Percentiles rank a stretch among this genome's conserved stretches.
Evolutionary conservation across 1,140 invertebrate genomes (phyloP).

Genomic region (Patella vulgata): DNA sequence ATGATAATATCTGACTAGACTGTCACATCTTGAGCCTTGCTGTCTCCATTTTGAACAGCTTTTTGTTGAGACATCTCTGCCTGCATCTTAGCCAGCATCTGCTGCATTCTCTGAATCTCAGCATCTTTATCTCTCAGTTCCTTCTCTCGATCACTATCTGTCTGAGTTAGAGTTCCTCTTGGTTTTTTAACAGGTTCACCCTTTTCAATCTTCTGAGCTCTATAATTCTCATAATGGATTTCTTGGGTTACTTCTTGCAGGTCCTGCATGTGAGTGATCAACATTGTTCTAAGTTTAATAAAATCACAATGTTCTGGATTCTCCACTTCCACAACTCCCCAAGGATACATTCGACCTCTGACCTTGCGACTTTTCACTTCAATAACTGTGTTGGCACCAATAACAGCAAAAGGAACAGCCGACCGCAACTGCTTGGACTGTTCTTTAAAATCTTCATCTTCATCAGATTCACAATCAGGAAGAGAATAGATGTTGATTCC

Average conservation of each 20-base stretch:
- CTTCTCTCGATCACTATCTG: conserved; percentile 81
- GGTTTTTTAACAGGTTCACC: conserved; percentile 33
- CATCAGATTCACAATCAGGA: conserved; percentile 68
- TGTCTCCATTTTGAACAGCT: conserved; percentile 49
- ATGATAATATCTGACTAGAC: no score
- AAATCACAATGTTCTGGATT: conserved; percentile 69
- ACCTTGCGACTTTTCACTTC: conserved; percentile 66
- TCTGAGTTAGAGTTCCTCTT: conserved; percentile 1
- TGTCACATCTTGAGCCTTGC: conserved; percentile 58
- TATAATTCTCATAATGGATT: conserved; percentile 70
- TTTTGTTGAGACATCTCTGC: conserved; percentile 77
- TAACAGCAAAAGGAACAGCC: conserved; percentile 66
- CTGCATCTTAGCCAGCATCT: conserved; percentile 97
- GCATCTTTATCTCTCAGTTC: conserved; percentile 91
- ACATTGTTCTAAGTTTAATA: conserved; percentile 75
- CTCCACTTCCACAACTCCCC: conserved; percentile 68
- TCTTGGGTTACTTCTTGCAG: conserved; percentile 70
- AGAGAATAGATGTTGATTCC: conserved; percentile 66
- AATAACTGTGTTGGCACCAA: conserved; percentile 63
- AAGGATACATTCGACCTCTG: conserved; percentile 67
- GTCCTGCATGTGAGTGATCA: conserved; percentile 78
- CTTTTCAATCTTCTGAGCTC: conserved; percentile 64
- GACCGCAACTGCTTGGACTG: conserved; percentile 64
- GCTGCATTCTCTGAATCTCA: conserved; percentile 79
- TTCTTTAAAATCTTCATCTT: conserved; percentile 67